These are phyloP conservation scores for Ophioderma brevispina DNA, from an alignment of 35 echinoderm and acorn worm species.

Conservation along the genomic window DNA sequence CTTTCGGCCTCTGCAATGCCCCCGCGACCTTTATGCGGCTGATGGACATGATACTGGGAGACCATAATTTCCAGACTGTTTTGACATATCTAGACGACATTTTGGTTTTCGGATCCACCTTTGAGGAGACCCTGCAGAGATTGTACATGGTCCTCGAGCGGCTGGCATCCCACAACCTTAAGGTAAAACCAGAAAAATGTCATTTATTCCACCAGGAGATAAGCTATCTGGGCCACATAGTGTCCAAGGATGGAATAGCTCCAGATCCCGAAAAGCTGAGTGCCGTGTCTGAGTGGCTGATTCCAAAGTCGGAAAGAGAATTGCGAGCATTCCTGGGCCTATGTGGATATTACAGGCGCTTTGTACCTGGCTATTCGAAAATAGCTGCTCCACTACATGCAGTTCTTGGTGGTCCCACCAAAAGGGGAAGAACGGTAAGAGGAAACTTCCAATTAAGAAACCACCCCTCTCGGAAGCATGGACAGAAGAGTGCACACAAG, in stretches of 20 bases:
- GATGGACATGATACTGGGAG: constrained; percentile 67
- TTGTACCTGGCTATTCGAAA: constrained; percentile 41
- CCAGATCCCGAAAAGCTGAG: constrained; percentile 56
- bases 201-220: no score
- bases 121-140: constrained; percentile 54
- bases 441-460: not conserved
- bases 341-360: constrained; percentile 42
- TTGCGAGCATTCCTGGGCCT: constrained; percentile 58
- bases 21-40: constrained; percentile 65
- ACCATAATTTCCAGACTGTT: constrained; percentile 50
- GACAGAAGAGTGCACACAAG: constrained; percentile 32
- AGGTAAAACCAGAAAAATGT: constrained; percentile 70
- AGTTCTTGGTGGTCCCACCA: not conserved
- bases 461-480: constrained; percentile 2
- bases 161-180: constrained; percentile 33
- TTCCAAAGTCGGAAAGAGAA: constrained; percentile 15
- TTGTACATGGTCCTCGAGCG: constrained; percentile 50
- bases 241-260: no score
- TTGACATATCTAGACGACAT: constrained; percentile 78
- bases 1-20: constrained; percentile 69
- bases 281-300: constrained; percentile 35
- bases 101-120: constrained; percentile 63
- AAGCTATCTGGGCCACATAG: no score
- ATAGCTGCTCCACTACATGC: constrained; percentile 63
- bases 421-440: constrained; percentile 27